A percentile compares a stretch with the other conserved stretches of the same genome.
These are phyloP conservation scores for Heliconius ismenius DNA, from an alignment of 2,888 invertebrate genomes.

Conservation along the genomic window DNA sequence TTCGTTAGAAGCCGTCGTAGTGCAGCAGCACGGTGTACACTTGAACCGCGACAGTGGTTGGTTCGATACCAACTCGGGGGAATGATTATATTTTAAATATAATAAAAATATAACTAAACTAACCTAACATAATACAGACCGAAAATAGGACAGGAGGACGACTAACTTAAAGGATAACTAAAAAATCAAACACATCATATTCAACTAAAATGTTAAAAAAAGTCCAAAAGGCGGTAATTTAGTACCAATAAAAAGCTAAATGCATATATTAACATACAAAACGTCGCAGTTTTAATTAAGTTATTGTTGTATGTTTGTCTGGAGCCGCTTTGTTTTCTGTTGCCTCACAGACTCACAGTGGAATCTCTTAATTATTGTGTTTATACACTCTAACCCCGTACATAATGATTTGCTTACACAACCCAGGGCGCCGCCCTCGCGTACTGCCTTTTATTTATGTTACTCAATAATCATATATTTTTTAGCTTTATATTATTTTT, in stretches of 20 bases:
- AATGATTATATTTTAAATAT: too few relatives aligned
- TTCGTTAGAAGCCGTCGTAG: too few relatives aligned
- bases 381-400: constrained; percentile 30
- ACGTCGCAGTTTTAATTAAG: constrained; percentile 27
- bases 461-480: background rate
- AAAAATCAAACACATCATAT: too few relatives aligned
- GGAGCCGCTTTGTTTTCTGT: constrained; percentile 33
- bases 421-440: constrained; percentile 8
- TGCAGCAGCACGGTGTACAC: too few relatives aligned
- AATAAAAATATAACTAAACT: too few relatives aligned
- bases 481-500: background rate
- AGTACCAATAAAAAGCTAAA: constrained; percentile 19
- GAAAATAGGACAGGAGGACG: too few relatives aligned
- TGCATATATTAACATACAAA: constrained; percentile 24
- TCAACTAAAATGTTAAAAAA: too few relatives aligned
- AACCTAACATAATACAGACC: too few relatives aligned
- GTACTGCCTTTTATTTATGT: constrained; percentile 5
- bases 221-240: background rate
- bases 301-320: constrained; percentile 35
- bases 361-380: constrained; percentile 33
- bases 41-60: too few relatives aligned
- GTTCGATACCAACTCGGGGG: too few relatives aligned
- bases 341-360: constrained; percentile 25
- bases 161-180: too few relatives aligned
- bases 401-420: constrained; percentile 29